Conservation (phyloP, 30 jellyfish, hydroid and myxozoan species). For the Hydra vulgaris region DNA sequence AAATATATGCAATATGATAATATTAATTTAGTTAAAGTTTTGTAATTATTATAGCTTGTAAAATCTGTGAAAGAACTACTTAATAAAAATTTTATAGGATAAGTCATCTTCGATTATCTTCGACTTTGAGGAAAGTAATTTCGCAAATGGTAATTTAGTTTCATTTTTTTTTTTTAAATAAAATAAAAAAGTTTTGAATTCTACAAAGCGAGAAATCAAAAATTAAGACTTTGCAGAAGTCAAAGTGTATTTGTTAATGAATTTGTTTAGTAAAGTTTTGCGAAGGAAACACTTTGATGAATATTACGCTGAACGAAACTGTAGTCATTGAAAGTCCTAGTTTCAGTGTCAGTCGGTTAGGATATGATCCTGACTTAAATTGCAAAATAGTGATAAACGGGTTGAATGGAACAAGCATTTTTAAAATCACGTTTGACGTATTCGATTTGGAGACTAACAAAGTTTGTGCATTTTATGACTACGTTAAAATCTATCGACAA, state of each 20-base stretch:
- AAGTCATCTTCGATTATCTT: no score
- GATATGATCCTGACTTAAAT: not conserved
- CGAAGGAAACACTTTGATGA: not conserved
- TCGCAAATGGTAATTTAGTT: no score
- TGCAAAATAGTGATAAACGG: conserved; percentile 6
- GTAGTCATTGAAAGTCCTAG: not conserved
- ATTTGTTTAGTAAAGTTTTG: not conserved
- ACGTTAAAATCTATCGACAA: conserved; percentile 9
- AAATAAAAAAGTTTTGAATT: no score
- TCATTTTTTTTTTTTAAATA: no score
- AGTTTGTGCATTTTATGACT: conserved; percentile 13
- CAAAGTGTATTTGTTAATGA: not conserved
- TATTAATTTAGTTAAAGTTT: no score
- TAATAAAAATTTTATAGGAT: no score
- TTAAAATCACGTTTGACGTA: conserved; percentile 5
- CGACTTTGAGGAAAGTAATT: no score
- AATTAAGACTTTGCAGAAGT: no score
- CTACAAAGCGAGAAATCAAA: no score
- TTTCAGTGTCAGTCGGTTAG: not conserved
- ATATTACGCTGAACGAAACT: not conserved
- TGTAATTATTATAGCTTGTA: no score
- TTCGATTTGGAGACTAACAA: conserved; percentile 23
- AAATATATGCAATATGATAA: no score
- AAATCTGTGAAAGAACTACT: no score
- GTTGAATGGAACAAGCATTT: conserved; percentile 20